phyloP scores from a whole-genome alignment of 2,113 vertebrate genomes.

The Nothoprocta pentlandii region DNA sequence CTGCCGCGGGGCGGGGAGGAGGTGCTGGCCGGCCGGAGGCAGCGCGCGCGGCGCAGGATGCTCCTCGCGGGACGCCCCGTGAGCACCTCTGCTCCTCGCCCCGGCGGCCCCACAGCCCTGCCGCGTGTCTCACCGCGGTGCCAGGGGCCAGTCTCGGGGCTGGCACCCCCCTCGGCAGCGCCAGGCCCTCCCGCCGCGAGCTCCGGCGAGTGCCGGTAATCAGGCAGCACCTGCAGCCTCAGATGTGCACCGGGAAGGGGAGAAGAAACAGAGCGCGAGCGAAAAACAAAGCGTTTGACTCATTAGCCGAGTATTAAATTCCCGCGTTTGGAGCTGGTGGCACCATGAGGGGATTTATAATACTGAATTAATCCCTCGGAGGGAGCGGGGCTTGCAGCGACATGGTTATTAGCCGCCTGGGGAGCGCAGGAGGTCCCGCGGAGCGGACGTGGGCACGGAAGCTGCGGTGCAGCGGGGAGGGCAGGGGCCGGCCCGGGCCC shows the following conservation, averaged over 20 bases:
- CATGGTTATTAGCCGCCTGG: constrained; percentile 26
- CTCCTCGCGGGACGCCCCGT: too few relatives aligned
- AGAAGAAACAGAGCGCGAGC: background rate
- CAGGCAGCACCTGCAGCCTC: background rate
- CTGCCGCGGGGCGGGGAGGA: background rate
- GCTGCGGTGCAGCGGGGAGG: too few relatives aligned
- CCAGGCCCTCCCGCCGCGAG: background rate
- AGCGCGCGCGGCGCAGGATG: too few relatives aligned
- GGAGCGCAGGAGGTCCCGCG: background rate
- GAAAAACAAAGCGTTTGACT: background rate
- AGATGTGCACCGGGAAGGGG: background rate
- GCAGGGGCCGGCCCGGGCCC: too few relatives aligned
- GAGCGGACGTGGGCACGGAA: background rate
- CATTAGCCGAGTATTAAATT: background rate
- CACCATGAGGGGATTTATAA: background rate
- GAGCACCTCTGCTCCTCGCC: too few relatives aligned
- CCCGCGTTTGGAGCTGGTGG: background rate
- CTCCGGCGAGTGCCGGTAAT: too few relatives aligned
- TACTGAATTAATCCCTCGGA: background rate
- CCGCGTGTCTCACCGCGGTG: background rate
- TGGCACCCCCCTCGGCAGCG: background rate
- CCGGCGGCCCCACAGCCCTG: too few relatives aligned
- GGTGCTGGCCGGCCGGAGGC: background rate
- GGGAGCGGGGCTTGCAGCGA: background rate
- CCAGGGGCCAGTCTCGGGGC: background rate